Evolutionary conservation across 2,797 vertebrate species (phyloP), one percentile per base, ranked within the genome.

Genomic region (Dicrostonyx torquatus): DNA sequence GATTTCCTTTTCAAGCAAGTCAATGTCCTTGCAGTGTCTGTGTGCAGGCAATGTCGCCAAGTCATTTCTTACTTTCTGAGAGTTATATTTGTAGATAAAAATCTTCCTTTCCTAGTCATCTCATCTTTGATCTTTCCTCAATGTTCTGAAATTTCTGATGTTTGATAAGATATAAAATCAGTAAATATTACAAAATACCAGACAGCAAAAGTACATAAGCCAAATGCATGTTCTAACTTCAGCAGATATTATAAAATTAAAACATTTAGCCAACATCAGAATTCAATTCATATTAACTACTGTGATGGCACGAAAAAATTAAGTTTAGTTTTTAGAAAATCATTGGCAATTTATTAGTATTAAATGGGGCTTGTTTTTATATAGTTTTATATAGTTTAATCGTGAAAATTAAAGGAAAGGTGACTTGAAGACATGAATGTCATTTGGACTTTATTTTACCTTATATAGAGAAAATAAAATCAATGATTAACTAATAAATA

Each of bases 281-380:
- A 17, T 92, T 22, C 64, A 43, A 45, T 53, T 80, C 66, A 90
- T 90, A 70, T 84, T 43, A 80, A 37, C 22, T 94, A 87, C 58
- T 72, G 50, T 84, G 76, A 88, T 79, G 24, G 73, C 82, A 96
- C 93, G 92, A 92, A 94, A 94, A 26, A 95, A 79, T 83, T 22
- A 94, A 94, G 87, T 84, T 92, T 24, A 85, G 75, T 96, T 88
- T 93, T 48, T 9, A 83, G 50, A 79, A 96, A 94, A 80, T 89
- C 31, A 58, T 90, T 94, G n/a, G 26, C 58, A 78, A 93, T 77
- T 62, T 77, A 0, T 88, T 22, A 78, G 26, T 82, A 85, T 48
- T 91, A 79, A 95, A 45, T 87, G 55, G 70, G 11, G 13, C n/a
- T 96, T 29, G 82, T 13, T 92, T 93, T 94, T 77, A n/a, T 13